Evolutionary conservation across 2,888 invertebrate genomes (phyloP).

Genomic region (Dynastes hyllus): DNA sequence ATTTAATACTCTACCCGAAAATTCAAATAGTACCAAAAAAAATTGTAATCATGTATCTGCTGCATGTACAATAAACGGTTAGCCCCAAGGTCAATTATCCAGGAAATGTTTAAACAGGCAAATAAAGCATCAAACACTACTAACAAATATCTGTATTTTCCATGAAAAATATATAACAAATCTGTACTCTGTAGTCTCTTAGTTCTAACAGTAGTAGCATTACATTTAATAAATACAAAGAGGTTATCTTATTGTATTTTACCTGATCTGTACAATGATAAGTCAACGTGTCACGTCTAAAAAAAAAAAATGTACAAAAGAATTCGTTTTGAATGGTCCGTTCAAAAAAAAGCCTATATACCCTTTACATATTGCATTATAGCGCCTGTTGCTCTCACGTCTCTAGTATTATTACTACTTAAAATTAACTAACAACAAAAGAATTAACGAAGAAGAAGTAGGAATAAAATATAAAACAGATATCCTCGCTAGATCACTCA

Average conservation of each 20-base stretch:
- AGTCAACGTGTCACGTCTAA: background rate
- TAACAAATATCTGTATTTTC: slow-evolving; percentile 40
- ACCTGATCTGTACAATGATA: slow-evolving; percentile 29
- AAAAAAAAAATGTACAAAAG: slow-evolving; percentile 35
- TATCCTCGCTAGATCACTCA: slow-evolving; percentile 10
- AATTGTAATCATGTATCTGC: too few species aligned
- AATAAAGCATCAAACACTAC: background rate
- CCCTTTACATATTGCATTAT: slow-evolving; percentile 27
- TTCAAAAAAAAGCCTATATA: slow-evolving; percentile 20
- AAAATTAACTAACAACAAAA: slow-evolving; percentile 31
- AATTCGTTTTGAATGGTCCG: background rate
- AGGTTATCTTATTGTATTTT: slow-evolving; percentile 16
- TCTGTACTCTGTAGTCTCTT: slow-evolving; percentile 8
- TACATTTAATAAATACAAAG: slow-evolving; percentile 35
- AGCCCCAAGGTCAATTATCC: too few species aligned
- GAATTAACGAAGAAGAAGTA: background rate
- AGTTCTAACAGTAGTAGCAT: background rate
- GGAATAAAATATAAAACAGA: background rate
- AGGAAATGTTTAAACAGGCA: too few species aligned
- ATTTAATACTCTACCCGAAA: too few species aligned
- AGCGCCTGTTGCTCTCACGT: background rate
- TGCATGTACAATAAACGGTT: too few species aligned
- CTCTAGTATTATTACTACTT: slow-evolving; percentile 29
- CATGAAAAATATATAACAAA: slow-evolving; percentile 44
- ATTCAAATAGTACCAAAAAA: too few species aligned